Conservation (phyloP, 2,888 invertebrate genomes). For the Zygothrica quintamaculata region DNA sequence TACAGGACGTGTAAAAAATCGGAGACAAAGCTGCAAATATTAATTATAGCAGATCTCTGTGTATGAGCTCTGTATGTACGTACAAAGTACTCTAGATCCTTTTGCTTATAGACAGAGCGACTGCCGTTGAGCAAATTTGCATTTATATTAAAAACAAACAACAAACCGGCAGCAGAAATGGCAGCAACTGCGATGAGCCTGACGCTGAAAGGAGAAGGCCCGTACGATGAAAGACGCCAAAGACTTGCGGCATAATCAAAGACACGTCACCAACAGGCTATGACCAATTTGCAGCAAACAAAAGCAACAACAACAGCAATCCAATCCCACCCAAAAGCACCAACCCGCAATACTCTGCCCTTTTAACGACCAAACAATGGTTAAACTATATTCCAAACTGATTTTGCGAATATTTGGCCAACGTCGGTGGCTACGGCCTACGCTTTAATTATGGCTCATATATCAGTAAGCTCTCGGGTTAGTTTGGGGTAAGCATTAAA, state of each 20-base stretch:
- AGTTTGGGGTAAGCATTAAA: slow-evolving; percentile 63
- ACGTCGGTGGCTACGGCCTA: slow-evolving; percentile 56
- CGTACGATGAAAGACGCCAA: slow-evolving; percentile 67
- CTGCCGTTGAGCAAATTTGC: slow-evolving; percentile 76
- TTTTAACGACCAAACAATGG: neutral
- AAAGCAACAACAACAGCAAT: too few relatives aligned
- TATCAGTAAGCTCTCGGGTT: slow-evolving; percentile 74
- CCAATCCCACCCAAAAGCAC: slow-evolving; percentile 29
- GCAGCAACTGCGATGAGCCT: slow-evolving; percentile 24
- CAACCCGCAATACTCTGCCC: neutral
- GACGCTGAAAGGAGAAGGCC: slow-evolving; percentile 30
- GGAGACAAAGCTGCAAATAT: slow-evolving; percentile 72
- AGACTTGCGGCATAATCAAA: slow-evolving; percentile 79
- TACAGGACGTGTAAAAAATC: slow-evolving; percentile 55
- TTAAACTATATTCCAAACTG: slow-evolving; percentile 73
- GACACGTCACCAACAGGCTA: slow-evolving; percentile 79
- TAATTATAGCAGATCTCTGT: slow-evolving; percentile 72
- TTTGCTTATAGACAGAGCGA: slow-evolving; percentile 27
- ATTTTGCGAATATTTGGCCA: slow-evolving; percentile 54
- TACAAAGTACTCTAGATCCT: slow-evolving; percentile 19
- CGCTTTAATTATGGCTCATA: slow-evolving; percentile 84
- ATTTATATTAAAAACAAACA: slow-evolving; percentile 81
- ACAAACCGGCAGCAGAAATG: slow-evolving; percentile 49
- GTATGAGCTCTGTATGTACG: slow-evolving; percentile 20
- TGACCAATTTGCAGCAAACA: slow-evolving; percentile 74